Percentiles rank a stretch among this genome's conserved stretches.
These are phyloP conservation scores for Pseudococcus jackbeardsleyi DNA, from an alignment of 2,888 invertebrate genomes.

Conservation along the genomic window DNA sequence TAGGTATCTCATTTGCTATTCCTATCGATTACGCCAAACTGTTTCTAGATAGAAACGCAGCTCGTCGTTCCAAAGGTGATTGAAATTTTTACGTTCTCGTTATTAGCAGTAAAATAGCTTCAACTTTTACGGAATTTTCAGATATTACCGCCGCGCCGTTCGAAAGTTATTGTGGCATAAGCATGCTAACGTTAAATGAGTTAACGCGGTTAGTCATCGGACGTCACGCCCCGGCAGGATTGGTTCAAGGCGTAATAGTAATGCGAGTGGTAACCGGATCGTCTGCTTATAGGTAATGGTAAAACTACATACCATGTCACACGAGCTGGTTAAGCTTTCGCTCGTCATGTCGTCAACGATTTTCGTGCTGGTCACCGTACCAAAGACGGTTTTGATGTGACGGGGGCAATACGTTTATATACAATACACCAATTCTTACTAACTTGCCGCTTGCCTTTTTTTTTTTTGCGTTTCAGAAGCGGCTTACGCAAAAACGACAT, in stretches of 20 bases:
- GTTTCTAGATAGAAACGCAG: slow-evolving; percentile 66
- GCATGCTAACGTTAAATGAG: slow-evolving; percentile 87
- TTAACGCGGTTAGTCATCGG: slow-evolving; percentile 80
- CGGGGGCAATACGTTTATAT: too few species aligned
- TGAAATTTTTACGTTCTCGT: too few species aligned
- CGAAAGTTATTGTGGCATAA: slow-evolving; percentile 83
- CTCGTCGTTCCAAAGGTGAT: slow-evolving; percentile 38
- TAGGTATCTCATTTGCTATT: slow-evolving; percentile 96
- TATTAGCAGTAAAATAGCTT: too few species aligned
- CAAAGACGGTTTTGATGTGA: too few species aligned
- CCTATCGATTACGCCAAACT: slow-evolving; percentile 76
- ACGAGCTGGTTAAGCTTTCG: too few species aligned
- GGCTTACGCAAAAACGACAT: slow-evolving; percentile 90
- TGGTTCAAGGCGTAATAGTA: slow-evolving; percentile 85
- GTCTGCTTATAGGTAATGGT: slow-evolving; percentile 83
- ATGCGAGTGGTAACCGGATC: slow-evolving; percentile 90
- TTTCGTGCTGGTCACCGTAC: too few species aligned
- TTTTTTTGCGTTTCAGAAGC: slow-evolving; percentile 74
- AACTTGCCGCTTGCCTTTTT: too few species aligned
- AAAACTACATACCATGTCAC: neutral
- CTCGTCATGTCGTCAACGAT: too few species aligned
- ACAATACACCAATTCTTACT: too few species aligned
- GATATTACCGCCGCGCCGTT: neutral
- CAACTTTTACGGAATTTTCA: neutral
- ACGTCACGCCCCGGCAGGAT: slow-evolving; percentile 77